These are phyloP conservation scores for Rhinogobius similis DNA, from an alignment of 2,113 vertebrate species.

Conservation along the genomic window DNA sequence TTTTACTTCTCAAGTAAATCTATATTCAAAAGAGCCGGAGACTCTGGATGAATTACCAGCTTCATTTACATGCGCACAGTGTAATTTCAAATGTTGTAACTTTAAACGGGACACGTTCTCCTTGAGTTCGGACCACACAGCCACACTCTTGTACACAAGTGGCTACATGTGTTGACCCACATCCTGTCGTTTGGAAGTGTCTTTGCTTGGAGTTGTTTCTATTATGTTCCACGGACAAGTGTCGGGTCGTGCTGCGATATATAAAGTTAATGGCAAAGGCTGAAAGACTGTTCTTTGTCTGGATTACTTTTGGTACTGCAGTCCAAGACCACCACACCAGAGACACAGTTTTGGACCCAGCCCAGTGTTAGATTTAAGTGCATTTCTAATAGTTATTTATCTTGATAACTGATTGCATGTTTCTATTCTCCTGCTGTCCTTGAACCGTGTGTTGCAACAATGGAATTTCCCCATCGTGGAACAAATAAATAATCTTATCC, in stretches of 20 bases:
- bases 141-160: slow-evolving; percentile 15
- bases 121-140: slow-evolving; percentile 35
- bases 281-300: slow-evolving; percentile 11
- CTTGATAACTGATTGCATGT: too few species aligned
- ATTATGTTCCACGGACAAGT: slow-evolving; percentile 23
- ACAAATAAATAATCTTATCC: too few species aligned
- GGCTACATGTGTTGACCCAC: slow-evolving; percentile 20
- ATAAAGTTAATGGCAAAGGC: slow-evolving; percentile 63
- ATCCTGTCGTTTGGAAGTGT: slow-evolving; percentile 53
- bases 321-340: too few species aligned
- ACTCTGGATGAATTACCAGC: not conserved
- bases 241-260: slow-evolving; percentile 43
- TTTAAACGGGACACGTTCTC: not conserved
- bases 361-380: too few species aligned
- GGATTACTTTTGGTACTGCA: not conserved
- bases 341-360: too few species aligned
- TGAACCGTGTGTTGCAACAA: too few species aligned
- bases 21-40: not conserved
- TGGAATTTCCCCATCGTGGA: too few species aligned
- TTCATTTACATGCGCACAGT: slow-evolving; percentile 6
- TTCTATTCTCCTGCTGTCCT: too few species aligned
- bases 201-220: slow-evolving; percentile 34
- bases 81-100: not conserved
- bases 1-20: slow-evolving; percentile 3
- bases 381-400: too few species aligned